A percentile compares a stretch with the other conserved stretches of the same genome.
Conservation (phyloP, 1,140 invertebrate species). For the Diorhabda carinulata region DNA sequence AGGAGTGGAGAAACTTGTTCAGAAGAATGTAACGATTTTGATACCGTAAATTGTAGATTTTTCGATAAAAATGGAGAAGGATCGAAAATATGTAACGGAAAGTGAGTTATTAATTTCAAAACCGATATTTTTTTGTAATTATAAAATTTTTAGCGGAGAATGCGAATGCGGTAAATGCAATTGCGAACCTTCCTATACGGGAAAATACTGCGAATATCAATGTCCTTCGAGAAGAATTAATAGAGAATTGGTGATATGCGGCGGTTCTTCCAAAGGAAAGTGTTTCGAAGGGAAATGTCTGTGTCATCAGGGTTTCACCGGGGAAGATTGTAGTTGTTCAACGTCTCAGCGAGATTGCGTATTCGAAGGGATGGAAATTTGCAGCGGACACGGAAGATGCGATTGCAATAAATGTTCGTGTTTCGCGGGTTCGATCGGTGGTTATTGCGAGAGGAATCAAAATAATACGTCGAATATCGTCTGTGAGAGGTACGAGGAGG, state of each 20-base stretch:
- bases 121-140: neutral
- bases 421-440: conserved; percentile 26
- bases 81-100: conserved; percentile 26
- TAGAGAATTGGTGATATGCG: conserved; percentile 27
- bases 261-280: conserved; percentile 30
- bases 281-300: conserved; percentile 34
- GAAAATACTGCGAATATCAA: conserved; percentile 36
- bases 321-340: conserved; percentile 36
- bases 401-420: conserved; percentile 37
- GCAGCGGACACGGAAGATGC: conserved; percentile 36
- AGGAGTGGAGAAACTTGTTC: conserved; percentile 34
- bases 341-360: conserved; percentile 25
- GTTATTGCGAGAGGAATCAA: conserved; percentile 35
- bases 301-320: conserved; percentile 29
- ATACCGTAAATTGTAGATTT: conserved; percentile 22
- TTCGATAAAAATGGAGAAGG: conserved; percentile 1
- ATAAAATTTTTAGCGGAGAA: conserved; percentile 31
- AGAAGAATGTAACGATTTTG: conserved; percentile 28
- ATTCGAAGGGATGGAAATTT: conserved; percentile 25
- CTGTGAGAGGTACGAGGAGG: conserved; percentile 24
- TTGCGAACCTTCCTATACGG: conserved; percentile 26
- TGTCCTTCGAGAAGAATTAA: conserved; percentile 27
- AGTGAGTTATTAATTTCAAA: conserved; percentile 17
- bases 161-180: conserved; percentile 33
- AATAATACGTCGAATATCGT: conserved; percentile 22